Conservation (phyloP, 2,888 invertebrate genomes). For the Pedicia rivosa region DNA sequence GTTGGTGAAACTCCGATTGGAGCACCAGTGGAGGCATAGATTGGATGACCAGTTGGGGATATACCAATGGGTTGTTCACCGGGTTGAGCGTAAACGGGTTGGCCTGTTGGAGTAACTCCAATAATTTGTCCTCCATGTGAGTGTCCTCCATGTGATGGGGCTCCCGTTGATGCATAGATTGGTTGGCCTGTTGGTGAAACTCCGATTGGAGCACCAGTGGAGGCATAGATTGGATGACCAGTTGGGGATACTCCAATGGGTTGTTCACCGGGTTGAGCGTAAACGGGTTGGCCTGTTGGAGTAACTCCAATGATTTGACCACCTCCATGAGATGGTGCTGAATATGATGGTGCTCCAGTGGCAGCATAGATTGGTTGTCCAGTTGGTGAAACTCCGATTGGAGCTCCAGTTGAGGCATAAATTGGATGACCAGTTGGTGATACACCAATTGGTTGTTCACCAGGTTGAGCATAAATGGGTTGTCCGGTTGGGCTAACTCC, state of each 20-base stretch:
- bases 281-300: slow-evolving; percentile 2
- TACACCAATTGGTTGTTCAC: too few relatives aligned
- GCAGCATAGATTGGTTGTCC: too few relatives aligned
- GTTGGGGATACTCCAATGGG: slow-evolving; percentile 3
- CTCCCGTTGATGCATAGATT: slow-evolving; percentile 9
- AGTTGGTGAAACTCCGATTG: too few relatives aligned
- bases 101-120: background rate
- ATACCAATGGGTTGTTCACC: background rate
- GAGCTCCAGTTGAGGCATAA: background rate
- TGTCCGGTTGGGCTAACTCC: too few relatives aligned
- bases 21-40: slow-evolving; percentile 1
- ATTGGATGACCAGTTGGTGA: too few relatives aligned
- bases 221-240: slow-evolving; percentile 1
- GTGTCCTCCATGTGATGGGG: slow-evolving; percentile 9
- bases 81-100: background rate
- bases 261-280: background rate
- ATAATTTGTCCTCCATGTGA: too few relatives aligned
- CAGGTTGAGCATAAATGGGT: too few relatives aligned
- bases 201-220: background rate
- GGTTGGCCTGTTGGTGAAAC: slow-evolving; percentile 9
- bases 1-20: slow-evolving; percentile 2
- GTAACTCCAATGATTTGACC: too few relatives aligned
- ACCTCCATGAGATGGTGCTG: background rate
- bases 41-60: slow-evolving; percentile 2
- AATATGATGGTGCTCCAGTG: too few relatives aligned